Evolutionary conservation across 1,140 invertebrate genomes (phyloP).

Genomic region (Dolichoris vasculosae): DNA sequence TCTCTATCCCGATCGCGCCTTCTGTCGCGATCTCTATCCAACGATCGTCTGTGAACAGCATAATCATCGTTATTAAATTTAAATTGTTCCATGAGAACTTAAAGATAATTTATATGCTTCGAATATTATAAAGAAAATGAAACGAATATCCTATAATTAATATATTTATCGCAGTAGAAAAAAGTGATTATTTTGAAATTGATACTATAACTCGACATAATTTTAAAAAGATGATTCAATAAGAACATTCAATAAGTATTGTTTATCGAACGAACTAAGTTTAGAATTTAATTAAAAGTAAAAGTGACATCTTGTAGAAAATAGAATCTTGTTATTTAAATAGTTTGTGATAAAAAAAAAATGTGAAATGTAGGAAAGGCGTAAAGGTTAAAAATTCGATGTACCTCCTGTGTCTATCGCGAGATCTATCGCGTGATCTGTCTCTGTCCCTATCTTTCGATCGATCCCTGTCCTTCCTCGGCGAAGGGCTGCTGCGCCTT

Average conservation of each 20-base stretch:
- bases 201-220: background rate
- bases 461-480: constrained; percentile 67
- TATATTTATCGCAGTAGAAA: background rate
- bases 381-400: background rate
- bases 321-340: background rate
- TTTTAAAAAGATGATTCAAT: too few relatives aligned
- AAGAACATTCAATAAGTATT: too few relatives aligned
- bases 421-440: constrained; percentile 61
- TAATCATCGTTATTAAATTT: constrained; percentile 7
- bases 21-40: constrained; percentile 69
- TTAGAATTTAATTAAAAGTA: constrained; percentile 37
- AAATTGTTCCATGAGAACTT: background rate
- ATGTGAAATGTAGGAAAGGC: background rate
- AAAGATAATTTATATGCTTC: background rate
- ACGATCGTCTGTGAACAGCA: constrained; percentile 64
- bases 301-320: background rate
- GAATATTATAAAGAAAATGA: background rate
- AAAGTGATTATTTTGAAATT: background rate
- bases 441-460: constrained; percentile 67
- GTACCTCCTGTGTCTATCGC: constrained; percentile 56
- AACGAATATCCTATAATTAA: background rate
- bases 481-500: constrained; percentile 67
- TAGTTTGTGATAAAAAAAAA: background rate
- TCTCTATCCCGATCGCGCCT: constrained; percentile 72
- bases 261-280: constrained; percentile 29